Percentiles rank a stretch among this genome's conserved stretches.
Conservation (phyloP, 2,113 vertebrate species). For the Anseranas semipalmata region DNA sequence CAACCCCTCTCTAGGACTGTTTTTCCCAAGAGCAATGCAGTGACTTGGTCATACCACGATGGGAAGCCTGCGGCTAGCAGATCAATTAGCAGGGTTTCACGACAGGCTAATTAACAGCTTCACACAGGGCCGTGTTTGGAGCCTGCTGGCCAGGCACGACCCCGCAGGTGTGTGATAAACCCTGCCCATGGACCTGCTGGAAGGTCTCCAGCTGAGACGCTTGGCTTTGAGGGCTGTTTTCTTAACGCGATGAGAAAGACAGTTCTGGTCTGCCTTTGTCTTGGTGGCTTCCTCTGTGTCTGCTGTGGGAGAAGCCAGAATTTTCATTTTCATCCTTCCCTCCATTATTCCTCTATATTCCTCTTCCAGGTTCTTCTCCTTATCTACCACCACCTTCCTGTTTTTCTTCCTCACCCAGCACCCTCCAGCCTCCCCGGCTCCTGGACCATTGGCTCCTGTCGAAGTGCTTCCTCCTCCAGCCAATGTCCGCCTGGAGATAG, state of each 20-base stretch:
- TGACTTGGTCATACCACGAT: rapidly evolving
- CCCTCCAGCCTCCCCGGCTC: constrained; percentile 26
- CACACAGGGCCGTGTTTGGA: neutral
- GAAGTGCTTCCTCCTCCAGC: constrained; percentile 47
- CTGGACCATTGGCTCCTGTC: neutral
- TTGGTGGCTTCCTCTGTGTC: neutral
- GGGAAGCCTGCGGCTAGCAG: rapidly evolving
- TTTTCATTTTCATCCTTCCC: neutral
- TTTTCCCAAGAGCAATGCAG: neutral
- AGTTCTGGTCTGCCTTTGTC: neutral
- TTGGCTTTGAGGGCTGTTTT: neutral
- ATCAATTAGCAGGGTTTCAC: neutral
- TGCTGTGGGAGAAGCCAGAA: neutral
- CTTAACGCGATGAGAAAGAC: neutral
- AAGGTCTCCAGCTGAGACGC: neutral
- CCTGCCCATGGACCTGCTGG: neutral
- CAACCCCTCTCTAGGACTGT: neutral
- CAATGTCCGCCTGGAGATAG: neutral
- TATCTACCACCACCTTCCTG: constrained; percentile 73
- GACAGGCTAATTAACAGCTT: neutral
- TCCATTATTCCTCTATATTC: constrained; percentile 25
- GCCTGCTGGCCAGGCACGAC: neutral
- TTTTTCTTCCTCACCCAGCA: constrained; percentile 54
- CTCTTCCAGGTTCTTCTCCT: constrained; percentile 48
- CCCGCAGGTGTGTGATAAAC: rapidly evolving